These are phyloP conservation scores for Dendrocincla fuliginosa DNA, from an alignment of 2,797 vertebrate species.

Conservation along the genomic window DNA sequence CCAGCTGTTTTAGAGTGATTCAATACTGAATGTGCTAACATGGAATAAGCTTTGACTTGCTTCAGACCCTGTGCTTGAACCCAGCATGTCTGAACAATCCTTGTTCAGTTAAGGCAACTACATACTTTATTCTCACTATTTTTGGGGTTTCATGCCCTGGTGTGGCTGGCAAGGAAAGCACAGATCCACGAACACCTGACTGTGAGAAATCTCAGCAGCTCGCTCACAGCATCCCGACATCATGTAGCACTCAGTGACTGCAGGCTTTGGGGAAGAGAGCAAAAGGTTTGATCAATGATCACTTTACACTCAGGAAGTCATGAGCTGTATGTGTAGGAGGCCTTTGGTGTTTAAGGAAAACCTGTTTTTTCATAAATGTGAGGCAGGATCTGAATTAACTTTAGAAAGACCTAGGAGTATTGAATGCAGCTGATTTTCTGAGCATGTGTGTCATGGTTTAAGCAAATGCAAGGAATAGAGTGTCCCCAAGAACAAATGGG, in stretches of 20 bases:
- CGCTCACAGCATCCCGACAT: background rate
- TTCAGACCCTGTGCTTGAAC: background rate
- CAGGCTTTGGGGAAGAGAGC: background rate
- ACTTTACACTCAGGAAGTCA: background rate
- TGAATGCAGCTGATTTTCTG: background rate
- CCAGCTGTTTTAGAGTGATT: background rate
- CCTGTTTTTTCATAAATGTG: background rate
- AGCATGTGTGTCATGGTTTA: background rate
- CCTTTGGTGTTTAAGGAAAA: background rate
- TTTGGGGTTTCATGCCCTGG: background rate
- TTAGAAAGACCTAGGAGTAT: background rate
- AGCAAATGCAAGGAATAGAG: background rate
- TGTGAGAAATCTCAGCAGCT: background rate
- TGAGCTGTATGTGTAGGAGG: accelerated
- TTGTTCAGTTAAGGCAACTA: background rate
- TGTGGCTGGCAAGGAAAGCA: background rate
- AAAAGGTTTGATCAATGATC: background rate
- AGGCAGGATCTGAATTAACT: background rate
- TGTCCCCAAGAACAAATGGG: background rate
- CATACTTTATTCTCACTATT: background rate
- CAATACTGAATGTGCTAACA: accelerated
- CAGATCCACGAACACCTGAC: background rate
- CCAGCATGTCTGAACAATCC: background rate
- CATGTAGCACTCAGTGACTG: accelerated
- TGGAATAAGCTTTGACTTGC: background rate